Evolutionary conservation across 2,888 invertebrate species (phyloP).

Genomic region (Papilio elwesi): DNA sequence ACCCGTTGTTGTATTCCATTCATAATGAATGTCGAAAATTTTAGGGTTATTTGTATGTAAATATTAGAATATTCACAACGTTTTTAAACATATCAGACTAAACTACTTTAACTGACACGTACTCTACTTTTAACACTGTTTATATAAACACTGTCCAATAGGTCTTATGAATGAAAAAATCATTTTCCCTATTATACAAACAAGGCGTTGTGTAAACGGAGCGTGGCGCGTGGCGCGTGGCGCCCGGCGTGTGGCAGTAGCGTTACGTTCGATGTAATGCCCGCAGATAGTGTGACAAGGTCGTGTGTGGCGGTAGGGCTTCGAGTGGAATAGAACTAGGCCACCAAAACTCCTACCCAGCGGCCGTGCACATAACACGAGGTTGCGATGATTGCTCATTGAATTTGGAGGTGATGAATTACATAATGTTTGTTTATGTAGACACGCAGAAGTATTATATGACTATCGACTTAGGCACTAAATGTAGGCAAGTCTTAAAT

Average conservation of each 20-base stretch:
- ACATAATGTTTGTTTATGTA: too few relatives aligned
- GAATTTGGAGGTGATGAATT: too few relatives aligned
- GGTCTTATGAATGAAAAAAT: conserved; percentile 32
- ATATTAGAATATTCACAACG: too few relatives aligned
- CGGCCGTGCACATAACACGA: not conserved
- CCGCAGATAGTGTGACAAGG: conserved; percentile 48
- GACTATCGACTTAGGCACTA: too few relatives aligned
- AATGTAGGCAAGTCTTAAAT: too few relatives aligned
- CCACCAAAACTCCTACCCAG: conserved; percentile 32
- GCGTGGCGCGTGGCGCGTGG: conserved; percentile 1
- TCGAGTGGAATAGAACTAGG: conserved; percentile 40
- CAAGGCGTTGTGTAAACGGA: conserved; percentile 21
- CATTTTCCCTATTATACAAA: conserved; percentile 18
- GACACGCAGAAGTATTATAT: too few relatives aligned
- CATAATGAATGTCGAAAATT: too few relatives aligned
- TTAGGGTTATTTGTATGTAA: too few relatives aligned
- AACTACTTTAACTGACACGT: too few relatives aligned
- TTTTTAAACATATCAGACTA: too few relatives aligned
- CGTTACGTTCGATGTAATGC: conserved; percentile 34
- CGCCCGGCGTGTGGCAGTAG: conserved; percentile 20
- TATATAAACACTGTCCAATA: not conserved
- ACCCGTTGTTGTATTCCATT: too few relatives aligned
- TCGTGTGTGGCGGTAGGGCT: conserved; percentile 47
- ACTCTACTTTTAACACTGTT: not conserved
- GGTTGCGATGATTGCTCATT: not conserved